Evolutionary conservation across 30 jellyfish, hydroid and myxozoan species (phyloP).

Genomic region (Calvadosia cruxmelitensis): DNA sequence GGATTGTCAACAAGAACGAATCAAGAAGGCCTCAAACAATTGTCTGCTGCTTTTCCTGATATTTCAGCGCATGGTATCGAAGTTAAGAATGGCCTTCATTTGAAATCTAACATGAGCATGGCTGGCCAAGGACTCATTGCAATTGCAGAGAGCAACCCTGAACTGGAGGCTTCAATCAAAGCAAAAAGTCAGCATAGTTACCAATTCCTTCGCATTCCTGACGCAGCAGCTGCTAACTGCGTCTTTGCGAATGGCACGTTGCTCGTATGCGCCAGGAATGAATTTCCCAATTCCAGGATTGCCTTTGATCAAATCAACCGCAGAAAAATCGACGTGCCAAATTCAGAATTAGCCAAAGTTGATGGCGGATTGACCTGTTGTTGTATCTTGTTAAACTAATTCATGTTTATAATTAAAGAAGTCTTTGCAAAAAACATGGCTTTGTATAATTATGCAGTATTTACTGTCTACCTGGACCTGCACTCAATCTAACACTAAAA

Average conservation of each 20-base stretch:
- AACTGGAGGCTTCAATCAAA: slow-evolving; percentile 27
- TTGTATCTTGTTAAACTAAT: slow-evolving; percentile 15
- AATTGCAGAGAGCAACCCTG: slow-evolving; percentile 28
- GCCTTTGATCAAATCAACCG: slow-evolving; percentile 24
- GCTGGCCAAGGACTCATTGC: slow-evolving; percentile 42
- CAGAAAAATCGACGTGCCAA: slow-evolving; percentile 21
- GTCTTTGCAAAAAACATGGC: too few relatives aligned
- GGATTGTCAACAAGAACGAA: slow-evolving; percentile 64
- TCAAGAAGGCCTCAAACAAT: slow-evolving; percentile 29
- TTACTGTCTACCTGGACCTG: too few relatives aligned
- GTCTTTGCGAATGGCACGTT: slow-evolving; percentile 63
- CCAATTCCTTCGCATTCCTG: slow-evolving; percentile 30
- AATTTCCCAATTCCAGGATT: slow-evolving; percentile 32
- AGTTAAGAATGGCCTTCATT: slow-evolving; percentile 40
- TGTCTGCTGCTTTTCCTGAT: slow-evolving; percentile 31
- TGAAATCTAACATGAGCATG: slow-evolving; percentile 61
- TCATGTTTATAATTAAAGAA: too few relatives aligned
- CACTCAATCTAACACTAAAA: too few relatives aligned
- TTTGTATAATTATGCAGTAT: too few relatives aligned
- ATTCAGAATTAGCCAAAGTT: slow-evolving; percentile 52
- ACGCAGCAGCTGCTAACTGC: slow-evolving; percentile 63
- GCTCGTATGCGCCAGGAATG: slow-evolving; percentile 33
- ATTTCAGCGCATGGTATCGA: slow-evolving; percentile 59
- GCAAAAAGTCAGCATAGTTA: slow-evolving; percentile 31
- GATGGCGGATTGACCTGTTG: slow-evolving; percentile 85